Conservation (phyloP, 2,113 vertebrate genomes). For the Phocoena sinus region DNA sequence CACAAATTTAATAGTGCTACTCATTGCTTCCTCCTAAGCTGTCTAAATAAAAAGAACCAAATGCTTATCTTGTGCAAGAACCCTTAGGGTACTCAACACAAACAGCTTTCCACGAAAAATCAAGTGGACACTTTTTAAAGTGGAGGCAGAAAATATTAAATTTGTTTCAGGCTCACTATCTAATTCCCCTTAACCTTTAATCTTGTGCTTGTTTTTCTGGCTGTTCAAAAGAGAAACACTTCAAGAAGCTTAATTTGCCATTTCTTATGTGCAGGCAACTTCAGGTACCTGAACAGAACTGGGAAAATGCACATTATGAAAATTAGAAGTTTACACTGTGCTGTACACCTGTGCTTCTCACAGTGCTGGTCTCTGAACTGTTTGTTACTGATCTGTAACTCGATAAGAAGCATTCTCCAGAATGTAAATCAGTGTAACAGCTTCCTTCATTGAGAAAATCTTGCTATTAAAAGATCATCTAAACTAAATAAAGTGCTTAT, state of each 20-base stretch:
- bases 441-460: not conserved
- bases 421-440: not conserved
- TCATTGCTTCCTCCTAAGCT: not conserved
- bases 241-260: not conserved
- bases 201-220: not conserved
- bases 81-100: not conserved
- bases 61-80: not conserved
- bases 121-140: not conserved
- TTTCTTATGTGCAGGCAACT: not conserved
- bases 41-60: not conserved
- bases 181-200: not conserved
- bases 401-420: not conserved
- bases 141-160: not conserved
- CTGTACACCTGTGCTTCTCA: not conserved
- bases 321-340: not conserved
- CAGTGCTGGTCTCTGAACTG: not conserved
- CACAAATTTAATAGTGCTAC: not conserved
- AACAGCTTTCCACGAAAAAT: not conserved
- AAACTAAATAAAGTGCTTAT: not conserved
- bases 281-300: not conserved
- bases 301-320: not conserved
- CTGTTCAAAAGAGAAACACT: not conserved
- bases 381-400: not conserved
- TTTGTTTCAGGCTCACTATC: not conserved
- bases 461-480: not conserved